Conservation (phyloP, 2,888 invertebrate species). For the Bursaphelenchus okinawaensis region DNA sequence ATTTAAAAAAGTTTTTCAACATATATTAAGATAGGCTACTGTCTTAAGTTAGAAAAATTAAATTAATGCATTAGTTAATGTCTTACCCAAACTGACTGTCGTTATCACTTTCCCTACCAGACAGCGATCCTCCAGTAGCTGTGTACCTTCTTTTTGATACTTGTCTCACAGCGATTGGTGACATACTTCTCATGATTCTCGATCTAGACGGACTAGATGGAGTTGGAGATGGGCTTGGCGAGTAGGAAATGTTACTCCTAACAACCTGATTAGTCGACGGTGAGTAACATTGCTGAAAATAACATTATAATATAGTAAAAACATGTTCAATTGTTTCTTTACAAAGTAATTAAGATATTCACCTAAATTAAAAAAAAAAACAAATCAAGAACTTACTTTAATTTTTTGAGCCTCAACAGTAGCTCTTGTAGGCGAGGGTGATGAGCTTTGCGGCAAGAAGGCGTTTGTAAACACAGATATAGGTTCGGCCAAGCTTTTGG, state of each 20-base stretch:
- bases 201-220: constrained; percentile 28
- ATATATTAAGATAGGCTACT: no score
- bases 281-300: constrained; percentile 35
- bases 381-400: constrained; percentile 1
- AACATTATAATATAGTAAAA: neutral
- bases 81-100: constrained; percentile 8
- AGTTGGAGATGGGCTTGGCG: constrained; percentile 41
- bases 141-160: constrained; percentile 32
- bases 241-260: constrained; percentile 53
- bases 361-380: neutral
- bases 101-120: constrained; percentile 29
- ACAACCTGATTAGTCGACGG: constrained; percentile 56
- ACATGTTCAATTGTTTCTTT: constrained; percentile 3
- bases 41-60: neutral
- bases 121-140: constrained; percentile 24
- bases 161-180: constrained; percentile 34
- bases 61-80: no score
- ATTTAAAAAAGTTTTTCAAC: no score
- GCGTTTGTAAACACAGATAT: constrained; percentile 55
- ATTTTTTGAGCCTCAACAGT: constrained; percentile 29
- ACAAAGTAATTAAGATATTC: no score
- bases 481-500: constrained; percentile 46
- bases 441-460: constrained; percentile 48
- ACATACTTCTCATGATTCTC: constrained; percentile 32
- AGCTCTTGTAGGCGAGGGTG: constrained; percentile 48